Percentiles rank a stretch among this genome's conserved stretches.
These are phyloP conservation scores for Polyploca ridens DNA, from an alignment of 2,888 invertebrate species.

Conservation along the genomic window DNA sequence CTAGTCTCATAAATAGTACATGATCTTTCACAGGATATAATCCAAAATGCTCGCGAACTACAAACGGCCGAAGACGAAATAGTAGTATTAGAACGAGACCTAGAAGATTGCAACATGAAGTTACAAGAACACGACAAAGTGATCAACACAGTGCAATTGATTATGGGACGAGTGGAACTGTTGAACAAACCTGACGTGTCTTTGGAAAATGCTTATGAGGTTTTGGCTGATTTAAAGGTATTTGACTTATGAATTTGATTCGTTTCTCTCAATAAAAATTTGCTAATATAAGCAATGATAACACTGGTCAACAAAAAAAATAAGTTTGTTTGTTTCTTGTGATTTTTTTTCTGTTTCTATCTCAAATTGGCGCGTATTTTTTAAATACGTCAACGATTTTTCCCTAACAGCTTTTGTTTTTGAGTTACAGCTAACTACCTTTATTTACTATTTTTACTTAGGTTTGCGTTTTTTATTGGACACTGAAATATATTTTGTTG, in stretches of 20 bases:
- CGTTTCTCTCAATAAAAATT: too few relatives aligned
- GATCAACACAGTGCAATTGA: slow-evolving; percentile 86
- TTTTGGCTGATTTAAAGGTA: slow-evolving; percentile 73
- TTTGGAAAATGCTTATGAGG: slow-evolving; percentile 68
- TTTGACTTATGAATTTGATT: not conserved
- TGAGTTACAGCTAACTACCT: too few relatives aligned
- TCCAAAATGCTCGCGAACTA: slow-evolving; percentile 91
- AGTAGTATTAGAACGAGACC: slow-evolving; percentile 91
- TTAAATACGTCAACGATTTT: too few relatives aligned
- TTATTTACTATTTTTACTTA: too few relatives aligned
- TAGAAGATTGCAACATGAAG: slow-evolving; percentile 87
- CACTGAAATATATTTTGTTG: too few relatives aligned
- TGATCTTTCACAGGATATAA: slow-evolving; percentile 87
- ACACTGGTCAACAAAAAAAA: too few relatives aligned
- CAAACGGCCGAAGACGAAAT: slow-evolving; percentile 92
- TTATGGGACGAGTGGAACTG: slow-evolving; percentile 87
- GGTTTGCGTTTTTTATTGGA: too few relatives aligned
- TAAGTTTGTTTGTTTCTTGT: too few relatives aligned
- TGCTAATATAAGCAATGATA: too few relatives aligned
- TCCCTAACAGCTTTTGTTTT: too few relatives aligned
- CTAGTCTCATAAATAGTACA: not conserved
- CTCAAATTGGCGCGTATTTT: too few relatives aligned
- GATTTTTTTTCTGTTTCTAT: too few relatives aligned
- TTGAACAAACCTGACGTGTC: slow-evolving; percentile 72
- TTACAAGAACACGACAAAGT: slow-evolving; percentile 89